Conservation (phyloP, 2,888 invertebrate genomes). For the Drosophila histrio region DNA sequence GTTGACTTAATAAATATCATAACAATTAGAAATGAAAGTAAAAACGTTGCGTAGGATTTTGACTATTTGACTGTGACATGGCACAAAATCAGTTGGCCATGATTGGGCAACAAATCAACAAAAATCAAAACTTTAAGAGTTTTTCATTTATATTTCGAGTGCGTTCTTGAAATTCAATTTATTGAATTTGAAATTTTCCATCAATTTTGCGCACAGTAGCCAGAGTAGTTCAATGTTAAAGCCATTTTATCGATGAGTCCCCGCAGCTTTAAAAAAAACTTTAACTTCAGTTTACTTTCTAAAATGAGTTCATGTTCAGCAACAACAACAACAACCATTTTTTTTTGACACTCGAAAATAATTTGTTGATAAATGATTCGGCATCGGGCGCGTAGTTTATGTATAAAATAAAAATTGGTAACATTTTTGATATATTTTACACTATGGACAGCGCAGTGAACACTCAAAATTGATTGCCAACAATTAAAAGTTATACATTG, state of each 20-base stretch:
- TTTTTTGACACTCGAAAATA: constrained; percentile 66
- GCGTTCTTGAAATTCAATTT: constrained; percentile 68
- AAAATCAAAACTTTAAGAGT: constrained; percentile 56
- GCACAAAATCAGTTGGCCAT: constrained; percentile 68
- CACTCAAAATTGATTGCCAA: constrained; percentile 73
- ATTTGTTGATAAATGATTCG: constrained; percentile 61
- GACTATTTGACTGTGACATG: constrained; percentile 56
- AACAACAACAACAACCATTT: constrained; percentile 39
- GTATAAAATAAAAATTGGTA: constrained; percentile 18
- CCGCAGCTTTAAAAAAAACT: constrained; percentile 19
- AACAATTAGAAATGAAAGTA: constrained; percentile 79
- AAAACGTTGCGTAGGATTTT: constrained; percentile 62
- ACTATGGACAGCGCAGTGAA: constrained; percentile 32
- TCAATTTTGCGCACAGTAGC: constrained; percentile 68
- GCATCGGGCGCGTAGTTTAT: constrained; percentile 3
- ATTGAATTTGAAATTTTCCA: constrained; percentile 27
- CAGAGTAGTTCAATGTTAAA: constrained; percentile 31
- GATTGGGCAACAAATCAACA: constrained; percentile 73
- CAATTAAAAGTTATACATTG: constrained; percentile 78
- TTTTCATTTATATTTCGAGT: constrained; percentile 27
- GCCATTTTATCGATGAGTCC: constrained; percentile 36
- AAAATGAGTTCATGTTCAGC: constrained; percentile 71
- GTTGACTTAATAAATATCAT: constrained; percentile 70
- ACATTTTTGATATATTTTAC: constrained; percentile 70
- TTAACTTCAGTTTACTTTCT: constrained; percentile 64